Base-by-base conservation (phyloP, 2,888 invertebrate genomes). In the Crocallis elinguaria region DNA sequence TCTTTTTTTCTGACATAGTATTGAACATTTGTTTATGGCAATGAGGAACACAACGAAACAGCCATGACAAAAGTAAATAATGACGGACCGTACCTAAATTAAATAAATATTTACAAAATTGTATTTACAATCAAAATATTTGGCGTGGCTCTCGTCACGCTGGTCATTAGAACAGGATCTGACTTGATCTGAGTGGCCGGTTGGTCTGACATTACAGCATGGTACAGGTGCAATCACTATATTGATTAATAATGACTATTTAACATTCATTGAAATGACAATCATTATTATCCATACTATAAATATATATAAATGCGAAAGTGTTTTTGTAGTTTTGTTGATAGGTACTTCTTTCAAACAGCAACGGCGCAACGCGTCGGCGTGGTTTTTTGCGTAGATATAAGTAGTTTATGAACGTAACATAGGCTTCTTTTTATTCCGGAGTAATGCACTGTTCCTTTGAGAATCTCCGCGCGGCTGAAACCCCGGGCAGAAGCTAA, bases 121-220 rank as follows among this genome's bases (percentile, higher is more conserved):
- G 23, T 49, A 42, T 43, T 36, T 51, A 45, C 35, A 2, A 39
- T 51, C 33, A 23, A 37, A 45, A 52, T 52, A 46, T 8, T 46
- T 52, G 1, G 13, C 36, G 32, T 23, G 32, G 53, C 9, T 32
- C 53, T 7, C 0, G 6, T 16, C 37, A 43, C 9, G 19, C 23
- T 53, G 53, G 53, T 27, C 37, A 9, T 25, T 36, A 53, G n/a
- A n/a, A 36, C 42, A 37, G 38, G 48, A 53, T 41, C 32, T 43
- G 42, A 45, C 27, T 19, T 21, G 21, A 19, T 13, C 17, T 1
- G 33, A 7, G 16, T 12, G 12, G 9, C 33, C 3, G 27, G 36
- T 32, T 27, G 5, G 14, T 33, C 30, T 32, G 29, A 23, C 35
- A 21, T 51, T 51, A 21, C 52, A 13, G 41, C 52, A 41, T 23